These are phyloP conservation scores for Agrilus biguttatus DNA, from an alignment of 2,888 invertebrate genomes.

Conservation along the genomic window DNA sequence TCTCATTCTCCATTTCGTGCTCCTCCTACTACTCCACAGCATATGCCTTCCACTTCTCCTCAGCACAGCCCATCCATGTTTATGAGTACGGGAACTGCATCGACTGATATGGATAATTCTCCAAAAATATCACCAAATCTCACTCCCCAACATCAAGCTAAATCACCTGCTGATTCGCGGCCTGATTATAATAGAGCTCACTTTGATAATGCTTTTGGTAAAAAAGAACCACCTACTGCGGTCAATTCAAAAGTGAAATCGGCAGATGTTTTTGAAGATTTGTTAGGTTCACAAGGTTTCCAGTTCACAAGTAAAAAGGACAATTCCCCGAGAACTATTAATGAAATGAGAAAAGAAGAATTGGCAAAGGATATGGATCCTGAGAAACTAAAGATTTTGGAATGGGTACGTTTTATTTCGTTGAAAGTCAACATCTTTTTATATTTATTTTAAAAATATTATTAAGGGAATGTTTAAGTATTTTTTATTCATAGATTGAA, in stretches of 20 bases:
- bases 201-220: constrained; percentile 39
- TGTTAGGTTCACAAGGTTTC: constrained; percentile 82
- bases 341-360: constrained; percentile 83
- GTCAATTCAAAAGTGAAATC: constrained; percentile 30
- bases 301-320: constrained; percentile 60
- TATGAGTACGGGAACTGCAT: no score
- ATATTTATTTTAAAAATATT: background rate
- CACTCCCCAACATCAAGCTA: constrained; percentile 31
- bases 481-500: constrained; percentile 52
- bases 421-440: background rate
- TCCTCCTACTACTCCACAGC: constrained; percentile 28
- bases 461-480: background rate
- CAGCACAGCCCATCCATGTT: background rate
- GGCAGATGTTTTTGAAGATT: constrained; percentile 75
- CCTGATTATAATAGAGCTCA: constrained; percentile 54
- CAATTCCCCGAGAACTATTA: constrained; percentile 73
- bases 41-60: constrained; percentile 10
- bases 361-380: constrained; percentile 82
- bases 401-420: constrained; percentile 47
- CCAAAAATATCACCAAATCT: constrained; percentile 9
- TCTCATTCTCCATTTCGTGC: constrained; percentile 14
- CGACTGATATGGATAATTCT: no score
- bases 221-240: constrained; percentile 11
- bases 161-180: constrained; percentile 25
- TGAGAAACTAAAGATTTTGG: constrained; percentile 66